Percentiles rank a stretch among this genome's conserved stretches.
phyloP scores from a whole-genome alignment of 2,797 vertebrate genomes.

The Notoglanidium macrostoma region DNA sequence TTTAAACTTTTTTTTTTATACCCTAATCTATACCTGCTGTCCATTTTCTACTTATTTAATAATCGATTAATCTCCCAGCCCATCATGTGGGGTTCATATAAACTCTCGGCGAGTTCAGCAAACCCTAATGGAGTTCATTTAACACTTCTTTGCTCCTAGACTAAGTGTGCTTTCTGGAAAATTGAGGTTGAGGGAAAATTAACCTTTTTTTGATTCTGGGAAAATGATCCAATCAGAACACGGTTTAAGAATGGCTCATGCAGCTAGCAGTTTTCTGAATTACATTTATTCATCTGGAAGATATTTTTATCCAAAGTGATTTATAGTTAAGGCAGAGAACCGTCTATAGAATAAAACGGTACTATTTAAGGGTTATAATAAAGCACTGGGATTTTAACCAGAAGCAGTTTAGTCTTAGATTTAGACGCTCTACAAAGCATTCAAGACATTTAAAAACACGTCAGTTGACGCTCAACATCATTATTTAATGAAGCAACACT shows the following conservation, averaged over 20 bases:
- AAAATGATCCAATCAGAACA: conserved; percentile 11
- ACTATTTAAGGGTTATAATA: neutral
- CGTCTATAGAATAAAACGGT: neutral
- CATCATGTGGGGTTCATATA: conserved; percentile 5
- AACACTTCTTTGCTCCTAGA: neutral
- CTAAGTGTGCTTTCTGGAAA: conserved; percentile 8
- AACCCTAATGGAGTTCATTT: conserved; percentile 16
- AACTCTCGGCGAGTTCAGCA: neutral
- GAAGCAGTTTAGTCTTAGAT: too few species aligned
- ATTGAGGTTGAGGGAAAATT: conserved; percentile 14
- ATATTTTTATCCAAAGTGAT: neutral
- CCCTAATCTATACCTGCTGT: neutral
- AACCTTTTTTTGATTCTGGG: neutral
- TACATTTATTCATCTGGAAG: neutral
- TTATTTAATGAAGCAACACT: neutral
- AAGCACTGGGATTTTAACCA: neutral
- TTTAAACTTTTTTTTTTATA: neutral
- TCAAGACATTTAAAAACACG: too few species aligned
- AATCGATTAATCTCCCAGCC: neutral
- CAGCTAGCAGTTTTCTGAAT: neutral
- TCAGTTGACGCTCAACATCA: too few species aligned
- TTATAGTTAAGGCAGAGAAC: neutral
- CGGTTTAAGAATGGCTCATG: neutral
- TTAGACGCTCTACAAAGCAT: neutral
- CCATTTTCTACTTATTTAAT: neutral